phyloP scores from a whole-genome alignment of 2,113 vertebrate genomes.

The Synchiropus splendidus region DNA sequence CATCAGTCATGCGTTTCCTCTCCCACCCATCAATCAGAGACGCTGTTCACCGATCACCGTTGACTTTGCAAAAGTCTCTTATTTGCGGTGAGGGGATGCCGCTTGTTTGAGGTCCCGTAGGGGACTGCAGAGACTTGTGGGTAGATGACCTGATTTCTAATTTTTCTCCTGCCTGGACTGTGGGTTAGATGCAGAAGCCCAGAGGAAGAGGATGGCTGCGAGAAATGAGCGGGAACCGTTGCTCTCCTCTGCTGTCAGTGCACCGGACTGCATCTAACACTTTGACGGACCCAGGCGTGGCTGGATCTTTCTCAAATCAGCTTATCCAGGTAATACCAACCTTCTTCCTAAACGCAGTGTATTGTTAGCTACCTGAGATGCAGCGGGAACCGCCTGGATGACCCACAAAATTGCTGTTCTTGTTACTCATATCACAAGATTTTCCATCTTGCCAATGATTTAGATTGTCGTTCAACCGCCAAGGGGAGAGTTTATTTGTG shows the following conservation, averaged over 20 bases:
- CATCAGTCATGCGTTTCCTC: conserved; percentile 10
- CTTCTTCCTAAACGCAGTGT: too few species aligned
- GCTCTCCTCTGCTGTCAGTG: conserved; percentile 5
- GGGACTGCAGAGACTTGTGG: conserved; percentile 58
- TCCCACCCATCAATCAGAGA: conserved; percentile 8
- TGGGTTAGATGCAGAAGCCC: conserved; percentile 26
- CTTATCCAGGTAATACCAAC: conserved; percentile 22
- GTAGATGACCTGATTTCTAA: conserved; percentile 67
- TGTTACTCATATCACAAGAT: too few species aligned
- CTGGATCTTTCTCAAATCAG: neutral
- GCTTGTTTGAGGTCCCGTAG: conserved; percentile 48
- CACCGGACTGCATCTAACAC: conserved; percentile 21
- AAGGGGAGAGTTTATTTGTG: too few species aligned
- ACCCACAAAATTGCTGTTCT: too few species aligned
- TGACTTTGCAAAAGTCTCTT: conserved; percentile 14
- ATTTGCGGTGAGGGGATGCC: conserved; percentile 45
- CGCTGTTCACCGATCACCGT: too few species aligned
- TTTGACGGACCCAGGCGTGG: conserved; percentile 21
- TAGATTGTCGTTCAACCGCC: too few species aligned
- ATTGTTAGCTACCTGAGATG: neutral
- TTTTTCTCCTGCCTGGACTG: conserved; percentile 46
- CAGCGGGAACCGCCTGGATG: neutral
- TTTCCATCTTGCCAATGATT: too few species aligned
- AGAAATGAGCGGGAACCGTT: conserved; percentile 6
- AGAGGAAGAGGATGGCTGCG: conserved; percentile 12